Evolutionary conservation across 2,888 invertebrate species (phyloP), one percentile per base, ranked within the genome.

Genomic region (Amphipyra tragopoginis): DNA sequence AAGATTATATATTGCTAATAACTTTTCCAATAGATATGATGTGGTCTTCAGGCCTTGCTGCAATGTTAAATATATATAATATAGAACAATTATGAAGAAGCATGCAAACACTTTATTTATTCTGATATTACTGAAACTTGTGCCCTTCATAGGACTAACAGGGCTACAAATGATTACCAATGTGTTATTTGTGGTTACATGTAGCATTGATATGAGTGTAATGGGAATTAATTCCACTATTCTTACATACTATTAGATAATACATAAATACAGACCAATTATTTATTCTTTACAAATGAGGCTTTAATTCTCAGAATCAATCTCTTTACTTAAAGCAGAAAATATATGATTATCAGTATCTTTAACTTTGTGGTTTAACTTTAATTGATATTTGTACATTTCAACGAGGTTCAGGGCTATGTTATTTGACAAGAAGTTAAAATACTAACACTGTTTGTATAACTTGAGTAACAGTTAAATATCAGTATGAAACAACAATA

Each of bases 1-100:
- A 82, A 98, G 96, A 89, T 97, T 97, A 92, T 98, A 98, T 85
- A 96, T 96, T 86, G 97, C 96, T 86, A 98, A 96, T 84, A 98
- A 95, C 90, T 98, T 97, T 87, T 98, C 97, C 90, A 99, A 95
- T 79, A 98, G 96, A 91, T 96, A 96, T 72, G 97, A 96, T 84
- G 96, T 95, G 65, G 95, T 95, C 87, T 95, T 95, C 64, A 96
- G 88, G 72, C 95, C 95, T 95, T 96, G 93, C 95, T 95, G 91
- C 58, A 90, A 82, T 65, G 47, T 33, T 33, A 54, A 60, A 38
- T 39, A 65, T 10, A 57, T 33, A 26, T 51, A 60, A 38, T 39
- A 65, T 10, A 57, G 15, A 58, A 29, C 11, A 44, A 53, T 38
- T 36, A 33, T 2, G 26, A 15, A 42, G 13, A 7, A 14, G 5